Conservation (phyloP, 2,113 vertebrate genomes). For the Labeo catla region DNA sequence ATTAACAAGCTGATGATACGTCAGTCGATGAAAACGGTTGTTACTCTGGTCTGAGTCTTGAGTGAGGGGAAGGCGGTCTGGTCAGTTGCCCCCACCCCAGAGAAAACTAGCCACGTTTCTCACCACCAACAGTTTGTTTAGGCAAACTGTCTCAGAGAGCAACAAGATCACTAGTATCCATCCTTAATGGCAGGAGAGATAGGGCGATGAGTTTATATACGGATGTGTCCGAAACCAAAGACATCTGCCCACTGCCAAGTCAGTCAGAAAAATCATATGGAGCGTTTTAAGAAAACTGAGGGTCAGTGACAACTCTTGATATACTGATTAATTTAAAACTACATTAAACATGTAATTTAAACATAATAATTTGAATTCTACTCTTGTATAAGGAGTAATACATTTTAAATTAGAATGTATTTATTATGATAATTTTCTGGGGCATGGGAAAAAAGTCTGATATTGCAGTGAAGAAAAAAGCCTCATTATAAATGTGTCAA, state of each 20-base stretch:
- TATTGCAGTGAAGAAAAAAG: not conserved
- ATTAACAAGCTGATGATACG: constrained; percentile 57
- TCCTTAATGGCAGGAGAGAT: constrained; percentile 54
- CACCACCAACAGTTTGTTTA: constrained; percentile 72
- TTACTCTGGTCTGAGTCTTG: constrained; percentile 51
- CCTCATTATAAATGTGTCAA: not conserved
- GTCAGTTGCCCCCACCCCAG: not conserved
- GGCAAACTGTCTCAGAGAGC: constrained; percentile 68
- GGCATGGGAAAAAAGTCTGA: not conserved
- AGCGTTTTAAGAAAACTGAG: not conserved
- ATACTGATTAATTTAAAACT: not conserved
- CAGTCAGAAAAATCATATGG: not conserved
- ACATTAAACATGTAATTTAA: not conserved
- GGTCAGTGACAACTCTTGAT: not conserved
- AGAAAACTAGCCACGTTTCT: constrained; percentile 54
- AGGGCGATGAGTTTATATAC: not conserved
- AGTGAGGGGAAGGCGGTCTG: constrained; percentile 61
- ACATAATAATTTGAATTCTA: not conserved
- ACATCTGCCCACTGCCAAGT: not conserved
- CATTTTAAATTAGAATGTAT: not conserved
- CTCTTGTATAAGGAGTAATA: not conserved
- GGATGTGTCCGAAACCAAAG: not conserved
- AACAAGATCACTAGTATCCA: constrained; percentile 67
- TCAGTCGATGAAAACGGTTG: constrained; percentile 56
- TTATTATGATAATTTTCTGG: not conserved